A percentile compares a stretch with the other conserved stretches of the same genome.
Conservation (phyloP, 2,113 vertebrate species). For the Orientallactaga bullata region DNA sequence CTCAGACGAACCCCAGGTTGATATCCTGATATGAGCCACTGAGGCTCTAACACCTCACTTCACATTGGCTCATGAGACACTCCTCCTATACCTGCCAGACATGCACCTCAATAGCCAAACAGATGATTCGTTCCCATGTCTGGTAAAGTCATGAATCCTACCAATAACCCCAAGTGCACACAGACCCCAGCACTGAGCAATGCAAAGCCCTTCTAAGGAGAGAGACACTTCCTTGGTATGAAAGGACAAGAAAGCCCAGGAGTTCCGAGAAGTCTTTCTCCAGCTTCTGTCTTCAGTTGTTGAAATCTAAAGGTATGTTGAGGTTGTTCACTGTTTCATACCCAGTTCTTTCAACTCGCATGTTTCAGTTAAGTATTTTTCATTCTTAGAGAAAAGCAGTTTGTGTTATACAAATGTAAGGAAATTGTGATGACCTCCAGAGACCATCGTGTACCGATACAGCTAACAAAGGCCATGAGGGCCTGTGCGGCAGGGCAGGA, state of each 20-base stretch:
- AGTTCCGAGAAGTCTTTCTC: background rate
- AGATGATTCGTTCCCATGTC: constrained; percentile 91
- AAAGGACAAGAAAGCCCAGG: background rate
- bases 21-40: constrained; percentile 88
- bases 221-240: constrained; percentile 88
- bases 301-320: background rate
- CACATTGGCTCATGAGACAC: constrained; percentile 85
- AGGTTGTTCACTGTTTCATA: background rate
- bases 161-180: constrained; percentile 91
- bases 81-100: constrained; percentile 90
- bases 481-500: background rate
- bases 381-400: background rate
- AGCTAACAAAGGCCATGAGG: background rate
- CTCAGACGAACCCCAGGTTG: constrained; percentile 88
- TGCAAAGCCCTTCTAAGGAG: constrained; percentile 87
- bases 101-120: constrained; percentile 88
- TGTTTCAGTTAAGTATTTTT: background rate
- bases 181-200: constrained; percentile 90
- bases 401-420: background rate
- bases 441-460: background rate
- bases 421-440: background rate
- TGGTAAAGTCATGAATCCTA: constrained; percentile 91
- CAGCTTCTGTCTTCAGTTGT: background rate
- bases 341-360: background rate
- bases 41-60: constrained; percentile 87